phyloP scores from a whole-genome alignment of 2,888 invertebrate genomes.

The Cephus pygmeus region DNA sequence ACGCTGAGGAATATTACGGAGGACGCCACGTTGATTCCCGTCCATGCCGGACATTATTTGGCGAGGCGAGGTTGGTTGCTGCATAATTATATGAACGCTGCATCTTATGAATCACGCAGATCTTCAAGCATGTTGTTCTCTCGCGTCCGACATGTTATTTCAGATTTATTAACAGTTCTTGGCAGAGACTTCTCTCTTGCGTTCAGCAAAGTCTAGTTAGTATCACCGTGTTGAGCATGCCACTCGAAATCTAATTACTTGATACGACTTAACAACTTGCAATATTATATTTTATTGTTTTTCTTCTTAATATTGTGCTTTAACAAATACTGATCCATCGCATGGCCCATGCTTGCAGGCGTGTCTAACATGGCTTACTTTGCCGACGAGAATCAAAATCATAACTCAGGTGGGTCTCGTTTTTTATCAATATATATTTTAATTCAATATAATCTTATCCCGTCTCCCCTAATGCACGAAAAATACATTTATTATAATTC shows the following conservation, averaged over 20 bases:
- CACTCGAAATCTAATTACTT: background rate
- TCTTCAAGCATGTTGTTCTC: background rate
- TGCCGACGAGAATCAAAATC: constrained; percentile 79
- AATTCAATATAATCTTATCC: background rate
- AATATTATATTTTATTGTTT: background rate
- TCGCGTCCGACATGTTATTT: background rate
- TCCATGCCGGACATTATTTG: constrained; percentile 59
- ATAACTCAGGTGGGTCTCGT: constrained; percentile 66
- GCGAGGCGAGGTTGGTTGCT: constrained; percentile 51
- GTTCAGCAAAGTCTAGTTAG: too few relatives aligned
- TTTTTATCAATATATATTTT: constrained; percentile 16
- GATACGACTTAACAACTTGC: background rate
- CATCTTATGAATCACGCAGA: background rate
- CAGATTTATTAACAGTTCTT: background rate
- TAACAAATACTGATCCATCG: constrained; percentile 52
- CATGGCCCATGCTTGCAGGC: constrained; percentile 71
- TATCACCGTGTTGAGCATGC: background rate
- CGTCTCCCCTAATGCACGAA: background rate
- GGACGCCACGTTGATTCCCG: constrained; percentile 55
- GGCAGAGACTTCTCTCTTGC: background rate
- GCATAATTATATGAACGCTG: background rate
- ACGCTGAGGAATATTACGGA: constrained; percentile 52
- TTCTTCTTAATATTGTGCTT: constrained; percentile 12
- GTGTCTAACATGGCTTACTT: constrained; percentile 84
- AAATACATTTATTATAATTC: constrained; percentile 9